phyloP scores from a whole-genome alignment of 1,140 invertebrate genomes.

The Neuroterus valhalla region DNA sequence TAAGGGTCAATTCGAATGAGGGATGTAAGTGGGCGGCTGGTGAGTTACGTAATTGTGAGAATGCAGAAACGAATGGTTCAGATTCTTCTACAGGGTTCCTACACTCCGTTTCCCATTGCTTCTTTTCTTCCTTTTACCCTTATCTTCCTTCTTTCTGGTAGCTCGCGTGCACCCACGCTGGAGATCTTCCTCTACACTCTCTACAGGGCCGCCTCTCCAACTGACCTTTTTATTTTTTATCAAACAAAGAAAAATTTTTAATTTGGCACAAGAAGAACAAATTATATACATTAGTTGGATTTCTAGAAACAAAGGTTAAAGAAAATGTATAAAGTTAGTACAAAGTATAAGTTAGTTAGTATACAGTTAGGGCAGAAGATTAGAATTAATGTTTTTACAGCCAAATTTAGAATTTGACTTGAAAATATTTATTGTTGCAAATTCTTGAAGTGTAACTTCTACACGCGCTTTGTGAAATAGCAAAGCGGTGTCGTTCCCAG shows the following conservation, averaged over 20 bases:
- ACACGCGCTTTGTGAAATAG: too few relatives aligned
- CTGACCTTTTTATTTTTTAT: constrained; percentile 8
- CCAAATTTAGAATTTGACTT: too few relatives aligned
- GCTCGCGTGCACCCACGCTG: constrained; percentile 69
- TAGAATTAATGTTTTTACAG: too few relatives aligned
- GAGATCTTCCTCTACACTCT: constrained; percentile 43
- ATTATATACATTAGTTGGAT: too few relatives aligned
- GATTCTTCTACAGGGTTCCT: constrained; percentile 53
- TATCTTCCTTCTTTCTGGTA: constrained; percentile 37
- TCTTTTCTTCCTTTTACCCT: constrained; percentile 16
- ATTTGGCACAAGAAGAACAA: neutral
- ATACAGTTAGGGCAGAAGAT: too few relatives aligned
- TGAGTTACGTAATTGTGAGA: constrained; percentile 68
- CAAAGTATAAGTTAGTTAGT: too few relatives aligned
- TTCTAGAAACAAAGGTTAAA: too few relatives aligned
- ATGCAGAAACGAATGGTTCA: constrained; percentile 62
- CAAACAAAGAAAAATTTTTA: neutral
- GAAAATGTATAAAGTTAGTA: too few relatives aligned
- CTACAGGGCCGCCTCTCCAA: neutral
- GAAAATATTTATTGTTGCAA: too few relatives aligned
- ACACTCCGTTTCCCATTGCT: constrained; percentile 37
- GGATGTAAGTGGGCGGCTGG: constrained; percentile 52
- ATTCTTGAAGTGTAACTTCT: too few relatives aligned
- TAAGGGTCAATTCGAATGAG: constrained; percentile 65
- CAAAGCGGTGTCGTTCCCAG: too few relatives aligned